phyloP scores from a whole-genome alignment of 35 echinoderm and acorn worm species.

The Hemicentrotus pulcherrimus region DNA sequence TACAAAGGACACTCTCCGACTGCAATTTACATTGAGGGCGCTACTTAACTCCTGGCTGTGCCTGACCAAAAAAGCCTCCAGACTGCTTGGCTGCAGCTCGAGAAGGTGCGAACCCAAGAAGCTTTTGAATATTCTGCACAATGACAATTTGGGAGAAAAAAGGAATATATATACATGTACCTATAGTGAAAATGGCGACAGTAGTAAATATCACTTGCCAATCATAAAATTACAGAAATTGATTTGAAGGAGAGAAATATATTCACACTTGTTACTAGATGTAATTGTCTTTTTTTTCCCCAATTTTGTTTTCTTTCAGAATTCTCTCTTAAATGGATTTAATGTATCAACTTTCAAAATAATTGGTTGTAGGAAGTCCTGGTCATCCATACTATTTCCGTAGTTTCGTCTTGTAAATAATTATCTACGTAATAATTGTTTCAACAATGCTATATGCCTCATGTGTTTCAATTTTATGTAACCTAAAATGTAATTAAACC shows the following conservation, averaged over 20 bases:
- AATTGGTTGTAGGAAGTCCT: no score
- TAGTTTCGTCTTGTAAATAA: no score
- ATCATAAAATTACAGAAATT: neutral
- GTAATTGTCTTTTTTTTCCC: neutral
- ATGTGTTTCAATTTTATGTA: no score
- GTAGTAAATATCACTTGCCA: conserved; percentile 7
- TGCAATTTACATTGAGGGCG: neutral
- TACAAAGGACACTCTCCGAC: neutral
- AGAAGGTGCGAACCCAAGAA: conserved; percentile 94
- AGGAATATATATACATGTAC: neutral
- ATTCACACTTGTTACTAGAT: neutral
- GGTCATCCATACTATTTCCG: no score
- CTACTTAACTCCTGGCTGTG: conserved; percentile 68
- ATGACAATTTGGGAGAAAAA: neutral
- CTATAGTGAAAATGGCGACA: no score
- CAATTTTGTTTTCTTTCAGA: no score
- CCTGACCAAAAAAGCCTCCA: conserved; percentile 89
- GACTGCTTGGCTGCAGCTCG: conserved; percentile 94
- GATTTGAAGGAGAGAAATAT: no score
- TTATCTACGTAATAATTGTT: no score
- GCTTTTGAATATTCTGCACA: conserved; percentile 96
- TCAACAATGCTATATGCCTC: no score
- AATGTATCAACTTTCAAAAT: no score
- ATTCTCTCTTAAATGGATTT: no score
- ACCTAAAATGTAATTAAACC: no score